Conservation (phyloP, 1,140 invertebrate genomes). For the Micrasema longulum region DNA sequence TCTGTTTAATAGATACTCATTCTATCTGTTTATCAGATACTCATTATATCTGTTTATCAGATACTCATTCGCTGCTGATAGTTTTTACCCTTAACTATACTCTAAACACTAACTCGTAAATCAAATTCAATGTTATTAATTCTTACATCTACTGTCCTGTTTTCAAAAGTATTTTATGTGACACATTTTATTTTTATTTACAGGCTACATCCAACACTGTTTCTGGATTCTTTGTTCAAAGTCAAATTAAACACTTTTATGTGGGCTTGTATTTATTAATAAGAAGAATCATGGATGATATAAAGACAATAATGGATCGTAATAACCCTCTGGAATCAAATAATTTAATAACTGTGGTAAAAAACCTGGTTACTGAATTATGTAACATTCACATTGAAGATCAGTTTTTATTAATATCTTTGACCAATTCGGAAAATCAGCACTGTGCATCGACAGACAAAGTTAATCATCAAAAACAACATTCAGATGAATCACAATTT, state of each 20-base stretch:
- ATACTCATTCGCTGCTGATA: too few relatives aligned
- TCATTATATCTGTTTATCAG: too few relatives aligned
- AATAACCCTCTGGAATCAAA: conserved; percentile 7
- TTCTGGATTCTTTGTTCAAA: conserved; percentile 28
- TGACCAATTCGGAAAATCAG: conserved; percentile 19
- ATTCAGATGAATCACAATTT: not conserved
- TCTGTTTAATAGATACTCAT: too few relatives aligned
- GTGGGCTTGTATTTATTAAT: conserved; percentile 29
- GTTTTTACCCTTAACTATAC: too few relatives aligned
- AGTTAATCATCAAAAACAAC: not conserved
- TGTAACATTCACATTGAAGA: conserved; percentile 27
- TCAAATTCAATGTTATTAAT: too few relatives aligned
- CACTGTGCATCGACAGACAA: not conserved
- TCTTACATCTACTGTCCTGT: too few relatives aligned
- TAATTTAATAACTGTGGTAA: conserved; percentile 15
- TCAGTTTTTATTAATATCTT: conserved; percentile 15
- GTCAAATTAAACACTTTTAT: conserved; percentile 35
- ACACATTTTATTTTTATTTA: conserved; percentile 33
- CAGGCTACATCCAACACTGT: conserved; percentile 26
- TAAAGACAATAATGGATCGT: conserved; percentile 9
- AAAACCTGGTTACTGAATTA: conserved; percentile 18
- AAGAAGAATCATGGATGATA: conserved; percentile 33
- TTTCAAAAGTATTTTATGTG: too few relatives aligned
- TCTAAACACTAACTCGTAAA: too few relatives aligned
- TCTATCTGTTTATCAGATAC: too few relatives aligned